These are phyloP conservation scores for Odocoileus hemionus DNA, from an alignment of 2,113 vertebrate genomes.

Conservation along the genomic window DNA sequence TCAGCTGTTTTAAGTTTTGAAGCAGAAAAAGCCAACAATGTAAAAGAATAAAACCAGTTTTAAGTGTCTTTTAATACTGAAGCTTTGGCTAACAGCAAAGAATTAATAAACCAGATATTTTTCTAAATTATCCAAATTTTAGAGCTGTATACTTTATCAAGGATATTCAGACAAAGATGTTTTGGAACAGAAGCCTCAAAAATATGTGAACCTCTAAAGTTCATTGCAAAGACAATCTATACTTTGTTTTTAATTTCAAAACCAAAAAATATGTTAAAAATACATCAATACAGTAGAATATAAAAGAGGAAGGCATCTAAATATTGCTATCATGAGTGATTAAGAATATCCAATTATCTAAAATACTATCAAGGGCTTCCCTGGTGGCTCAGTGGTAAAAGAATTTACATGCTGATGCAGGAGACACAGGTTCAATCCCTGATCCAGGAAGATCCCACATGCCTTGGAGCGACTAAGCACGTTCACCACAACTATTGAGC, in stretches of 20 bases:
- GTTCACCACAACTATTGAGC: not conserved
- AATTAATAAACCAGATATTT: not conserved
- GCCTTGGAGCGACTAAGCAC: not conserved
- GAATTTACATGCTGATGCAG: not conserved
- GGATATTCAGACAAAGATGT: not conserved
- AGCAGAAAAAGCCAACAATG: not conserved
- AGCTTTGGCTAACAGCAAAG: not conserved
- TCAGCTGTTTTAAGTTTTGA: not conserved
- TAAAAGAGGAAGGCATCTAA: not conserved
- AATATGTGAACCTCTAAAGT: not conserved
- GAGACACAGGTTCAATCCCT: not conserved
- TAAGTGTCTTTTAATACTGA: not conserved
- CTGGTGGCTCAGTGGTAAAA: not conserved
- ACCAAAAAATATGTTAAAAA: not conserved
- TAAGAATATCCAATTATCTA: not conserved
- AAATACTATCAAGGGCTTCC: not conserved
- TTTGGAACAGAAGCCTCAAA: not conserved
- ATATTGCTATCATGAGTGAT: not conserved
- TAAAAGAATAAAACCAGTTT: not conserved
- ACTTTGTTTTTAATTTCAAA: slow-evolving; percentile 25
- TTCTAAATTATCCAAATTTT: not conserved
- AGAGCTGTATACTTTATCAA: not conserved
- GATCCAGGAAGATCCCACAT: not conserved
- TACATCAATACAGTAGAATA: not conserved
- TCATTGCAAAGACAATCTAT: not conserved